Evolutionary conservation across 2,888 invertebrate genomes (phyloP), one percentile per base, ranked within the genome.

Genomic region (Noctua janthina): DNA sequence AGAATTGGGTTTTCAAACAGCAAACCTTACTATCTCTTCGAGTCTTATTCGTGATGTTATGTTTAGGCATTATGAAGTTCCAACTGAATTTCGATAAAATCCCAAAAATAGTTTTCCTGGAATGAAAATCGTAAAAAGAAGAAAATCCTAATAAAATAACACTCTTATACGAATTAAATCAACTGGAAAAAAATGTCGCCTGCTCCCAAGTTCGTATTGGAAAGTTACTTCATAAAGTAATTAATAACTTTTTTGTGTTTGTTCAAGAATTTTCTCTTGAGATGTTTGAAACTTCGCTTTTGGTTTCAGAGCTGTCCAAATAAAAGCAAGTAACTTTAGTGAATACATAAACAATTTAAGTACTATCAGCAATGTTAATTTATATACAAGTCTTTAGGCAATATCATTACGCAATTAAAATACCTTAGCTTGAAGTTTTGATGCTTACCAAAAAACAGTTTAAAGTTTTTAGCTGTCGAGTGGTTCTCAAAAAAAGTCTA

Each of bases 291-390:
- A 67, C 51, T 81, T 70, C 15, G 20, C 70, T 51, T 64, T 35
- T n/a, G 15, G 43, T 67, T 66, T 51, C 39, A 77, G 39, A 62
- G 49, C 51, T 71, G 43, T 64, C 43, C 46, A 76, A 76, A 69
- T 29, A 35, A 69, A 81, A 68, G 15, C n/a, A 35, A 43, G 13
- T 1, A 67, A 81, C 59, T 73, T 80, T 17, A 46, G 46, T 66
- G 56, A 83, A 73, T 66, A 68, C 17, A 75, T 69, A 59, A 73
- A 70, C 68, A 78, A 64, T 79, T 66, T 66, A 15, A 70, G 20
- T 70, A 64, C 51, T 59, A 75, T 11, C 35, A 79, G 70, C 79
- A 39, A 74, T 70, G 51, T 78, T 83, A 66, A 51, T 83, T 83
- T 62, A 59, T 68, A 39, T 23, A 10, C 8, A 13, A 73, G 43